These are phyloP conservation scores for Gracilinanus agilis DNA, from an alignment of 2,113 vertebrate genomes.

Conservation along the genomic window DNA sequence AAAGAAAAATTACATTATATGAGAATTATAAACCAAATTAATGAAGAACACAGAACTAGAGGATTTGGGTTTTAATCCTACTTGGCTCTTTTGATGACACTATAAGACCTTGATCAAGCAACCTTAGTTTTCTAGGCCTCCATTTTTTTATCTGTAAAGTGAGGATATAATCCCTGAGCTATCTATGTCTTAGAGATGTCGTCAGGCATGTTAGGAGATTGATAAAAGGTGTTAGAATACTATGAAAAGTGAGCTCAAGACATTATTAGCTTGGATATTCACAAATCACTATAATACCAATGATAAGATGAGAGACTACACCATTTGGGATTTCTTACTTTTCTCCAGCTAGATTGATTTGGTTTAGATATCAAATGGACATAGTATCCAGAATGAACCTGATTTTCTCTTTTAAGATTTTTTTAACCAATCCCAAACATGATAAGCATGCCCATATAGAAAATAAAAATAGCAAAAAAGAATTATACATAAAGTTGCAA, in stretches of 20 bases:
- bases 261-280: background rate
- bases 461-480: background rate
- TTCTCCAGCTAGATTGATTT: background rate
- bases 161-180: background rate
- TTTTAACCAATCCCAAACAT: background rate
- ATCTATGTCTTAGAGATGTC: background rate
- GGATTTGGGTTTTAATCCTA: background rate
- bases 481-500: background rate
- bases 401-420: background rate
- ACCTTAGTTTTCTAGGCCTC: background rate
- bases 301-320: background rate
- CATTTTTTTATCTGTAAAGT: background rate
- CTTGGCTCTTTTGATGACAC: background rate
- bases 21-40: background rate
- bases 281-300: background rate
- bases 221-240: background rate
- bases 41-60: background rate
- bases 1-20: background rate
- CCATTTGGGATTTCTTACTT: background rate
- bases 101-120: background rate
- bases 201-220: background rate
- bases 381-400: background rate
- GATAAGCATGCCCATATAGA: background rate
- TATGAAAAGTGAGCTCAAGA: background rate
- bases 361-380: no score